These are phyloP conservation scores for Imbricaverruca yamaguchii DNA, from an alignment of 2,888 invertebrate genomes.

Conservation along the genomic window DNA sequence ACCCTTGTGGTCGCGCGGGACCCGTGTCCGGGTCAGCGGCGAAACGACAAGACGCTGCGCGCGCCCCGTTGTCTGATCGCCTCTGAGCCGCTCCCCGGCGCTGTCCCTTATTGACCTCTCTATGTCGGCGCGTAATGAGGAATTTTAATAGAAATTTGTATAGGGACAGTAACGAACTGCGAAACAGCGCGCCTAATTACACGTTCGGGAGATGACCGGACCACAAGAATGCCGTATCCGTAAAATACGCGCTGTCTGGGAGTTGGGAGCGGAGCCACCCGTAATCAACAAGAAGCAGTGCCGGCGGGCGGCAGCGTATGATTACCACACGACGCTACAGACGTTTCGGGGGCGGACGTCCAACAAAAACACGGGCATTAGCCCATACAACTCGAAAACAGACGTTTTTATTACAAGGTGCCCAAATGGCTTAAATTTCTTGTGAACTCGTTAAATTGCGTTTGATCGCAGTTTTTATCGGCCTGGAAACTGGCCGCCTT, in stretches of 20 bases:
- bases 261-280: not conserved
- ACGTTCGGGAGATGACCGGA: constrained; percentile 3
- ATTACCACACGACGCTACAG: not conserved
- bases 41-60: not conserved
- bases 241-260: not conserved
- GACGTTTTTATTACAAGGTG: constrained; percentile 5
- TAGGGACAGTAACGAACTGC: not conserved
- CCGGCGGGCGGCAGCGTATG: not conserved
- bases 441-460: constrained; percentile 11
- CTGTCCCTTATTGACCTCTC: not conserved
- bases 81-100: not conserved
- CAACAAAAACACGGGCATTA: constrained; percentile 15
- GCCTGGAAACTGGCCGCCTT: no score
- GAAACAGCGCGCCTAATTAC: not conserved
- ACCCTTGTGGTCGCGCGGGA: not conserved
- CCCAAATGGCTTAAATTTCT: constrained; percentile 10
- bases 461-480: not conserved
- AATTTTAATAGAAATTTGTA: constrained; percentile 20
- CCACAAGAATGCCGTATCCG: constrained; percentile 13
- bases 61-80: not conserved
- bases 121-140: not conserved
- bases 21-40: not conserved
- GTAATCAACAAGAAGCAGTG: constrained; percentile 3
- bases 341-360: not conserved
- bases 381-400: not conserved